Evolutionary conservation across 2,888 invertebrate genomes (phyloP), one percentile per base, ranked within the genome.

Genomic region (Leptopterna dolabrata): DNA sequence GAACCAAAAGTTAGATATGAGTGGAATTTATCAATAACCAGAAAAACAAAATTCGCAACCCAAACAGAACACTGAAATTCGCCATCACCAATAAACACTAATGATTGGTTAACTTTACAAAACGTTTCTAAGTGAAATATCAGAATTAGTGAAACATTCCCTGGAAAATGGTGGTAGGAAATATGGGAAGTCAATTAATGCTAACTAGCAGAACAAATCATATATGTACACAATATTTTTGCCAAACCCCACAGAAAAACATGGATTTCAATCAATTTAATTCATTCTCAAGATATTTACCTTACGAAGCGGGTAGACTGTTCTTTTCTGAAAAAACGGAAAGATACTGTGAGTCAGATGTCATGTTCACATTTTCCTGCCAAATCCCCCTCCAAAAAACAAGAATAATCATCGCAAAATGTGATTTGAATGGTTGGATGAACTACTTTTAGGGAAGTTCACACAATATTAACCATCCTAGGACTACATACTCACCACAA

Each of bases 261-360:
- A 55, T 55, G 70, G 24, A 29, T 70, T 19, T 24, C 13, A 70
- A 55, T n/a, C 55, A 55, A 55, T 11, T 55, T 3, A 45, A 83
- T 45, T 43, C 43, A 73, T 73, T 73, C 24, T 47, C 85, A 73
- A 29, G 29, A 85, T 85, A 85, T 85, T 85, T 85, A 85, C 85
- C 85, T 85, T 85, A 85, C 85, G 85, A 85, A 85, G 85, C 85
- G 85, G 29, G 85, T 85, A 76, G 85, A 85, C 85, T 85, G 85
- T 85, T 85, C 85, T 85, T 85, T 85, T 85, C 85, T 85, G 85
- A 71, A 85, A 85, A 80, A 85, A 85, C n/a, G 29, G 63, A 78
- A 83, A 70, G 51, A 81, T 55, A 81, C 36, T 0, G 30, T 81
- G 27, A 30, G 81, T 30, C 55, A 55, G n/a, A 30, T 24, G 63